phyloP scores from a whole-genome alignment of 2,888 invertebrate species.

The Lacanobia wlatinum region DNA sequence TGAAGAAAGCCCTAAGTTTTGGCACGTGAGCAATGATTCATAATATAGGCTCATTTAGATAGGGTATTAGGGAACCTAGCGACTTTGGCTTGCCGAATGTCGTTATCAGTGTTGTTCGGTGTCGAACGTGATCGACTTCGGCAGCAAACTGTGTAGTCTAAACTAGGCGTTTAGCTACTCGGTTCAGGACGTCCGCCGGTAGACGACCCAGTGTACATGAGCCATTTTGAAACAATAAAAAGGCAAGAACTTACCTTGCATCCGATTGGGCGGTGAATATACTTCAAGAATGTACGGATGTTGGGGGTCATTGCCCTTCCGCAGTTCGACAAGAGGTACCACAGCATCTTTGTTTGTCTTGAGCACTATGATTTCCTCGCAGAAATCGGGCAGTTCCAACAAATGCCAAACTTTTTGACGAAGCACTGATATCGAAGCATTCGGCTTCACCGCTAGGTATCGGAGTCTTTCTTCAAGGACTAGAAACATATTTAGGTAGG shows the following conservation, averaged over 20 bases:
- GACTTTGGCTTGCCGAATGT: no score
- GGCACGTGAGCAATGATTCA: no score
- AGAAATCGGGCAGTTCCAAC: constrained; percentile 85
- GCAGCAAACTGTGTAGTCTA: no score
- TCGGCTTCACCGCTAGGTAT: constrained; percentile 82
- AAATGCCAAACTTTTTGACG: constrained; percentile 86
- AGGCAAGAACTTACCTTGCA: constrained; percentile 64
- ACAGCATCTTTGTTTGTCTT: constrained; percentile 76
- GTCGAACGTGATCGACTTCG: no score
- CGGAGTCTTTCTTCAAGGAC: constrained; percentile 80
- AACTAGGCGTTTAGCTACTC: no score
- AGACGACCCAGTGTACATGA: no score
- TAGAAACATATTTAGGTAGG: constrained; percentile 51
- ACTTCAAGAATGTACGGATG: constrained; percentile 84
- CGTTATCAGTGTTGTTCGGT: no score
- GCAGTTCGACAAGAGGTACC: constrained; percentile 80
- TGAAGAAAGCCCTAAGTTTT: no score
- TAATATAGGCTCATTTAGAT: no score
- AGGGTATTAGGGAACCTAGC: no score
- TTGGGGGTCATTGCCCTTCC: constrained; percentile 84
- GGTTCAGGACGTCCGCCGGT: no score
- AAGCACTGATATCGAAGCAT: constrained; percentile 80
- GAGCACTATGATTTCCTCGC: constrained; percentile 84
- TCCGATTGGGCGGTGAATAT: constrained; percentile 75
- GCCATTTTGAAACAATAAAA: no score